Evolutionary conservation across 2,888 invertebrate species (phyloP).

Genomic region (Plebejus anna): DNA sequence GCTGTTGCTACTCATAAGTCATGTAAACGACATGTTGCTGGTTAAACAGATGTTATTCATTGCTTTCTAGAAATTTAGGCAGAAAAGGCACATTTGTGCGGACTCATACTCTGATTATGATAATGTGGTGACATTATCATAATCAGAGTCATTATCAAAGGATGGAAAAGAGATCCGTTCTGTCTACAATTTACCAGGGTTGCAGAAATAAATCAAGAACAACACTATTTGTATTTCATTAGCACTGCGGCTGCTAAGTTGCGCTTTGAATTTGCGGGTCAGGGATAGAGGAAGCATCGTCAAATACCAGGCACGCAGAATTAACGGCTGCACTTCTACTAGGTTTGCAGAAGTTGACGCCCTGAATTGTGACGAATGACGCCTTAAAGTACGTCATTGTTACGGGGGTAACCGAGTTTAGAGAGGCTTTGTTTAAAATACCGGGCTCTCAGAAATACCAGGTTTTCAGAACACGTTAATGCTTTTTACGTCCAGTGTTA

Average conservation of each 20-base stretch:
- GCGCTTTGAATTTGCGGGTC: not conserved
- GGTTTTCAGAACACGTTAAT: not conserved
- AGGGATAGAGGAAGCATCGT: not conserved
- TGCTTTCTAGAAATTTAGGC: too few species aligned
- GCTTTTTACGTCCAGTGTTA: not conserved
- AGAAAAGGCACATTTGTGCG: too few species aligned
- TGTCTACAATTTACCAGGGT: not conserved
- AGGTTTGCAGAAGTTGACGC: not conserved
- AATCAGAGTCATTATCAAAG: not conserved
- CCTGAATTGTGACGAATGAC: not conserved
- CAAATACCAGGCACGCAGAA: not conserved
- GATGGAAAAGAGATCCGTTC: not conserved
- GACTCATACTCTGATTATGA: too few species aligned
- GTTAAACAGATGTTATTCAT: too few species aligned
- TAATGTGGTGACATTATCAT: too few species aligned
- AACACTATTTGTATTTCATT: constrained; percentile 9
- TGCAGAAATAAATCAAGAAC: not conserved
- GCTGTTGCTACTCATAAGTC: too few species aligned
- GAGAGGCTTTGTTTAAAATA: not conserved
- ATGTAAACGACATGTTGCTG: too few species aligned
- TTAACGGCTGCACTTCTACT: not conserved
- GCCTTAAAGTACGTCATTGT: not conserved
- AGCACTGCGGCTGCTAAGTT: not conserved
- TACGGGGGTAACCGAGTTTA: not conserved
- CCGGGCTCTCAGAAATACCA: not conserved